Evolutionary conservation across 2,888 invertebrate genomes (phyloP), one percentile per base, ranked within the genome.

Genomic region (Hydrotaea cyrtoneurina): DNA sequence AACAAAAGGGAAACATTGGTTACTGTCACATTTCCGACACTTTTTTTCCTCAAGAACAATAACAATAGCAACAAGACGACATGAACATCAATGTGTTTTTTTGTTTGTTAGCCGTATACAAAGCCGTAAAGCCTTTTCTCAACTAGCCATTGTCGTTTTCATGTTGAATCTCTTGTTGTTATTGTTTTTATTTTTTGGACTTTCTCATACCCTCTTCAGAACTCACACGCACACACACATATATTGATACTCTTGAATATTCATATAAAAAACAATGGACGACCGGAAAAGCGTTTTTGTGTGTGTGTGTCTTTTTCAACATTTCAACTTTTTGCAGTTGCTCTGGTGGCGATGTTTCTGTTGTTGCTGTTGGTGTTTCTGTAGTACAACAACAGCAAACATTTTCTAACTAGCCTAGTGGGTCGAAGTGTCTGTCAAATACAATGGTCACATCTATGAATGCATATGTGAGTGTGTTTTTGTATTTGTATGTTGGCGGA

Each of bases 11-110:
- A 55, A 36, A 57, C 59, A 78, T 59, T 71, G 78, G 26, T 78
- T 59, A 78, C 71, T 71, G 71, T 78, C 78, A 78, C 59, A 72
- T 64, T 78, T 78, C 39, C 78, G 72, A 53, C 78, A 78, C 50
- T 71, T 19, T 59, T 71, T 59, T 11, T 39, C 7, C 39, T 13
- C 43, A 2, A 26, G 2, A 57, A 23, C 55, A 39, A 7, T n/a
- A 53, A 26, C 21, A 78, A 39, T 7, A 19, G 11, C 21, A 66
- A 64, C 36, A 39, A 57, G 31, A 10, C 69, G 39, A 39, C 69
- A 69, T 69, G 43, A 17, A 62, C 46, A 78, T 71, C 69, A 77
- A 59, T 59, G 19, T 78, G 7, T 15, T 59, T 15, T 59, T 8
- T 78, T 77, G 53, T 72, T 69, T 62, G 62, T 62, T 72, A 31